A percentile compares a stretch with the other conserved stretches of the same genome.
These are phyloP conservation scores for Phyllotreta cruciferae DNA, from an alignment of 2,888 invertebrate genomes.

Conservation along the genomic window DNA sequence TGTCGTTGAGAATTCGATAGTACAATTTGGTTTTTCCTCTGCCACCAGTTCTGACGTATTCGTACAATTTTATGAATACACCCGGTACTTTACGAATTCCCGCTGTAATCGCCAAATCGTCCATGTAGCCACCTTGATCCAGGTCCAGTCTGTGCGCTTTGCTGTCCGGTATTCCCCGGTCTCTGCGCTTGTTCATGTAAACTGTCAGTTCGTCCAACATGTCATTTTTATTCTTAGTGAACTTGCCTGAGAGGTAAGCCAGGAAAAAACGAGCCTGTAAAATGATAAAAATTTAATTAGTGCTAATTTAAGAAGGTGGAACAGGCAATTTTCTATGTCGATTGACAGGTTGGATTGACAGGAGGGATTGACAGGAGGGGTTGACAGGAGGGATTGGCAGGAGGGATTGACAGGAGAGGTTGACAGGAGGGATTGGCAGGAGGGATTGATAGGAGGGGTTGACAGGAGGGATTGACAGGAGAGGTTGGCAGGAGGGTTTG, in stretches of 20 bases:
- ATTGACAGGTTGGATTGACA: too few relatives aligned
- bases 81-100: slow-evolving; percentile 68
- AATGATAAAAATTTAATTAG: too few relatives aligned
- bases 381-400: too few relatives aligned
- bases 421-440: too few relatives aligned
- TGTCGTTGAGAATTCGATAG: slow-evolving; percentile 70
- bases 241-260: slow-evolving; percentile 65
- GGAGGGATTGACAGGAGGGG: too few relatives aligned
- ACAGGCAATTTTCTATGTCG: too few relatives aligned
- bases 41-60: slow-evolving; percentile 63
- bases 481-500: too few relatives aligned
- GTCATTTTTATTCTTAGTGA: slow-evolving; percentile 66
- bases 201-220: slow-evolving; percentile 69
- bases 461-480: too few relatives aligned
- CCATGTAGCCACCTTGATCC: slow-evolving; percentile 71
- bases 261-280: slow-evolving; percentile 69
- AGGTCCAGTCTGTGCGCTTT: slow-evolving; percentile 82
- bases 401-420: too few relatives aligned
- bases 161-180: slow-evolving; percentile 67
- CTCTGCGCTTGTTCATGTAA: slow-evolving; percentile 66
- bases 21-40: slow-evolving; percentile 70
- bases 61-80: slow-evolving; percentile 75
- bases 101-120: slow-evolving; percentile 70
- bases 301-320: too few relatives aligned
- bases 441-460: too few relatives aligned